A percentile compares a stretch with the other conserved stretches of the same genome.
Evolutionary conservation across 2,888 invertebrate species (phyloP).

Genomic region (Eucera pruinosa): DNA sequence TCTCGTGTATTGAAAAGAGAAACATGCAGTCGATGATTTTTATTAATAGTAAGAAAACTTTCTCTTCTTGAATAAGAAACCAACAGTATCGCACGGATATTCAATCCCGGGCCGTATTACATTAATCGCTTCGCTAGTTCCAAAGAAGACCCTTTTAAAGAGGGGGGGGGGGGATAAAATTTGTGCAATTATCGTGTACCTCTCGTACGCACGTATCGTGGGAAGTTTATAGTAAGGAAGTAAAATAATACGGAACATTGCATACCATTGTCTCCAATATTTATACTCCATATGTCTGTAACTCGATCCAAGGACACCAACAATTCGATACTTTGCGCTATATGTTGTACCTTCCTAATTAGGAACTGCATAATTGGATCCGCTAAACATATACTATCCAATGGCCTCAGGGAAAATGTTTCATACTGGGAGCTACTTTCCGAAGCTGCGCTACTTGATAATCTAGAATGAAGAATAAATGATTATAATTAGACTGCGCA

Average conservation of each 20-base stretch:
- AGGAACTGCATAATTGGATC: constrained; percentile 81
- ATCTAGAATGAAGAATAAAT: constrained; percentile 56
- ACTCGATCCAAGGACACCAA: constrained; percentile 81
- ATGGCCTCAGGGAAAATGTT: constrained; percentile 73
- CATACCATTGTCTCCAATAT: constrained; percentile 65
- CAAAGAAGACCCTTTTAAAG: no score
- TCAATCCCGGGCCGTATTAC: no score
- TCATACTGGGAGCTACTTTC: constrained; percentile 73
- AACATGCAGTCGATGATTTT: no score
- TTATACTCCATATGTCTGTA: constrained; percentile 80
- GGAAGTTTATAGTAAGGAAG: no score
- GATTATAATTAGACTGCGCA: constrained; percentile 6
- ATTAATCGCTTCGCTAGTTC: no score
- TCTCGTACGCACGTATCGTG: no score
- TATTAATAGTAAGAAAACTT: no score
- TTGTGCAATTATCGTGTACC: no score
- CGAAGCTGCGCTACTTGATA: constrained; percentile 48
- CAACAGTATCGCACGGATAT: no score
- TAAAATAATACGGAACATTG: constrained; percentile 8
- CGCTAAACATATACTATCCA: constrained; percentile 69
- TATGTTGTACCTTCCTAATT: constrained; percentile 78
- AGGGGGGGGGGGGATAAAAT: no score
- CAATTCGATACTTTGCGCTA: constrained; percentile 82
- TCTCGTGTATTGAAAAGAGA: no score
- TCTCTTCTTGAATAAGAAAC: no score